A percentile compares a stretch with the other conserved stretches of the same genome.
phyloP scores from a whole-genome alignment of 2,113 vertebrate species.

The Mastomys coucha region DNA sequence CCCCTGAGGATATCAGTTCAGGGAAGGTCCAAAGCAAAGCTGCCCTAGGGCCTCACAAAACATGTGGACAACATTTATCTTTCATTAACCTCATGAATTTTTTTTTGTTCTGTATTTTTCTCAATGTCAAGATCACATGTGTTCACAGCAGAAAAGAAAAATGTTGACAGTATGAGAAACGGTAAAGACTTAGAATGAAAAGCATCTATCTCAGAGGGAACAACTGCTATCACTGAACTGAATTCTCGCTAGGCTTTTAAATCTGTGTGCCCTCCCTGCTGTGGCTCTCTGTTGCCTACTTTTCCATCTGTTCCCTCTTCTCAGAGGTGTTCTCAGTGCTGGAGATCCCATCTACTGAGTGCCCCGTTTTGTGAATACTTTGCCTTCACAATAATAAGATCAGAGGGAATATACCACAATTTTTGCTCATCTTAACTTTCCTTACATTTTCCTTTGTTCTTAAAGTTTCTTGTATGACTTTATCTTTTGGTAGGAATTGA shows the following conservation, averaged over 20 bases:
- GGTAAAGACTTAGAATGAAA: neutral
- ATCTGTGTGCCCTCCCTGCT: neutral
- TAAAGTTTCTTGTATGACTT: neutral
- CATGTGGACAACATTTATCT: neutral
- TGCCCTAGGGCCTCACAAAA: neutral
- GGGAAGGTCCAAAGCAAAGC: conserved; percentile 28
- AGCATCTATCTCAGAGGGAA: neutral
- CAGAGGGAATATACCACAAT: neutral
- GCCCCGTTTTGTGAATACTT: neutral
- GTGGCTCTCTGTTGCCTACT: accelerated
- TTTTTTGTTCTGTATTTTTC: neutral
- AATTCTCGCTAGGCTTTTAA: neutral
- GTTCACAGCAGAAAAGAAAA: neutral
- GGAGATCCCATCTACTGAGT: neutral
- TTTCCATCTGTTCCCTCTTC: neutral
- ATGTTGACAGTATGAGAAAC: conserved; percentile 3
- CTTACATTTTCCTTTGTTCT: neutral
- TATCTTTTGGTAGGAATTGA: neutral
- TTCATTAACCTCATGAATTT: neutral
- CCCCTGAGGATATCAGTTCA: conserved; percentile 22
- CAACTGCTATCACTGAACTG: neutral
- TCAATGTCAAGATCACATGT: neutral
- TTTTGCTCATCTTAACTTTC: neutral
- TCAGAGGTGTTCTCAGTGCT: accelerated
- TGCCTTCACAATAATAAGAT: neutral